Base-by-base conservation (phyloP, 2,113 vertebrate genomes). In the Cephalopterus ornatus region DNA sequence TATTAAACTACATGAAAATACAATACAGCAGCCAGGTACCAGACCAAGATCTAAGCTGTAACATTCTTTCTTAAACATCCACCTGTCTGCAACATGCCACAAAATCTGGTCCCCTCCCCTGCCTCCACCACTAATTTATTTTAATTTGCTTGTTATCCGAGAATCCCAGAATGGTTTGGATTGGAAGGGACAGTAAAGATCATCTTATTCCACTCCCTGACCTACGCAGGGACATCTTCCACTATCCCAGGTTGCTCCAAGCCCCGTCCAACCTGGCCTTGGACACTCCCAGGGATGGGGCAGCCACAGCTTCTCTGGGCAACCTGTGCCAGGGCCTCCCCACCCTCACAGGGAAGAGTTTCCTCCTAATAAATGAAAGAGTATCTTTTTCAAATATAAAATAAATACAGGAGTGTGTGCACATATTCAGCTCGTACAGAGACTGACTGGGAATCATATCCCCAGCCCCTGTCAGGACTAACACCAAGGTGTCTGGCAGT, bases 231-330 rank as follows among this genome's bases (percentile, higher is more conserved):
- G 62, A 32, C 41, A 47, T 6, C 3, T 77, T 42, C 49, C 49
- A 17, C 35, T 1, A 0, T 3, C 42, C 65, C 56, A 77, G 41
- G 27, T 0, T 71, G 56, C 11, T 63, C 41, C 71, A n/a, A 74
- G 23, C 13, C 20, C 16, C 0, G 0, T 39, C 39, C 71, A 90
- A 0, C 14, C 41, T 24, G 41, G 41, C 49, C 27, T 37, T 37
- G 72, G 32, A 7, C 47, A 63, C 47, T 70, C 2, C n/a, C 63
- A 83, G 63, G 55, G 71, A 35, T 49, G 30, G 30, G 2, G 21
- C 47, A 76, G 41, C 41, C 71, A 19, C 55, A 90, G 63, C 55
- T 56, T 0, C 47, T 47, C 30, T 35, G 62, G 12, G 4, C 33
- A 74, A 0, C 6, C 68, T 46, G 28, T 52, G 61, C 77, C 70